phyloP scores from a whole-genome alignment of 2,113 vertebrate genomes.

The Osmerus eperlanus region DNA sequence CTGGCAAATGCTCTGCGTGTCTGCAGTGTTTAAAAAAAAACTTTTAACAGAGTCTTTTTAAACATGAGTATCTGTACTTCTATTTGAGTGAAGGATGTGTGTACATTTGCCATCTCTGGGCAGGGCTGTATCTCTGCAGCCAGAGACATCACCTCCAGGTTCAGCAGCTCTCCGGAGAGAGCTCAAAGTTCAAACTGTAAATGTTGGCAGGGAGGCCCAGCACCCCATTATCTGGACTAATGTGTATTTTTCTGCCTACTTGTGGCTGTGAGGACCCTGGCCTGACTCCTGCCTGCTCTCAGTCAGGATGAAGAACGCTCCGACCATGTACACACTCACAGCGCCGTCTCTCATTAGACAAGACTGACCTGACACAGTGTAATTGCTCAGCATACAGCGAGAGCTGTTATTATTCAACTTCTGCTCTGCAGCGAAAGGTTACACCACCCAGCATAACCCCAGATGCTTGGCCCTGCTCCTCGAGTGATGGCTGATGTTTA shows the following conservation, averaged over 20 bases:
- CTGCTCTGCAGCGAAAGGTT: not conserved
- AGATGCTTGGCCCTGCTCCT: not conserved
- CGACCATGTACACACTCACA: no score
- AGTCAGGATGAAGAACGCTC: constrained; percentile 6
- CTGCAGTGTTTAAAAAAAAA: no score
- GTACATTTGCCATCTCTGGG: not conserved
- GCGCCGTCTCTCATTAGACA: constrained; percentile 39
- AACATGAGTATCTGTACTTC: no score
- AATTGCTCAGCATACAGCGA: constrained; percentile 1
- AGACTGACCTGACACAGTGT: no score
- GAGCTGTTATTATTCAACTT: not conserved
- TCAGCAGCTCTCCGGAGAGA: constrained; percentile 16
- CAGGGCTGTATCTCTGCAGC: constrained; percentile 18
- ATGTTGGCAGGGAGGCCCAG: constrained; percentile 52
- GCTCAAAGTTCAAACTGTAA: constrained; percentile 59
- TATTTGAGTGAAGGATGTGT: not conserved
- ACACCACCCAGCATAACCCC: not conserved
- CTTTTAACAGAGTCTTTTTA: no score
- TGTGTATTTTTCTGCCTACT: constrained; percentile 38
- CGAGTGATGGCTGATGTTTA: no score
- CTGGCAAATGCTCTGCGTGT: no score
- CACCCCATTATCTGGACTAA: constrained; percentile 58
- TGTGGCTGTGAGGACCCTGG: constrained; percentile 19
- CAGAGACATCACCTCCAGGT: constrained; percentile 20
- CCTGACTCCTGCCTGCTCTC: constrained; percentile 21